A percentile compares a stretch with the other conserved stretches of the same genome.
phyloP scores from a whole-genome alignment of 2,888 invertebrate species.

The Amiota mariae region DNA sequence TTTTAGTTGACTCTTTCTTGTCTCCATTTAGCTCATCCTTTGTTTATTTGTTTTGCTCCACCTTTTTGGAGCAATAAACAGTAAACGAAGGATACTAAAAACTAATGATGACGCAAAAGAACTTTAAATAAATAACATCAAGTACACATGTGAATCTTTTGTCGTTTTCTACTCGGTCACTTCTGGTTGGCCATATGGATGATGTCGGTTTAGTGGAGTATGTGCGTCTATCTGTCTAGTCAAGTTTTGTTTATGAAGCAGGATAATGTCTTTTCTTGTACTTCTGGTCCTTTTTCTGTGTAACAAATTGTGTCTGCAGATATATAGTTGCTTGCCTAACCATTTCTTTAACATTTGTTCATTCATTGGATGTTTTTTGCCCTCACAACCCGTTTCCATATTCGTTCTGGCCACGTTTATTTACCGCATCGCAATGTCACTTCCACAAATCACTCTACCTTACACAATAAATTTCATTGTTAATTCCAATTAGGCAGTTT shows the following conservation, averaged over 20 bases:
- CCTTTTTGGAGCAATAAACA: constrained; percentile 12
- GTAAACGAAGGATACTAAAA: constrained; percentile 10
- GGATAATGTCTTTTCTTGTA: constrained; percentile 49
- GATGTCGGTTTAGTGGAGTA: constrained; percentile 14
- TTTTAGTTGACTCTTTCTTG: too few relatives aligned
- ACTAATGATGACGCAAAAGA: constrained; percentile 27
- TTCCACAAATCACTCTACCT: constrained; percentile 72
- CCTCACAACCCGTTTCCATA: constrained; percentile 40
- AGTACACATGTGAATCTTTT: not conserved
- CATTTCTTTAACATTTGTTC: constrained; percentile 40
- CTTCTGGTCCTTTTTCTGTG: constrained; percentile 50
- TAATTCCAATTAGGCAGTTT: constrained; percentile 72
- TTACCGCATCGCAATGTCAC: constrained; percentile 68
- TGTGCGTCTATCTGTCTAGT: constrained; percentile 51
- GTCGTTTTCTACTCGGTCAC: not conserved
- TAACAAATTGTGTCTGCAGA: constrained; percentile 63
- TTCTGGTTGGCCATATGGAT: constrained; percentile 17
- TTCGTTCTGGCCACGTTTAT: constrained; percentile 26
- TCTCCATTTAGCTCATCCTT: too few relatives aligned
- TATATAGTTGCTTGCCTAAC: constrained; percentile 18
- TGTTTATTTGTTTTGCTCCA: too few relatives aligned
- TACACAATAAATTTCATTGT: constrained; percentile 71
- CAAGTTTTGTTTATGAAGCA: constrained; percentile 54
- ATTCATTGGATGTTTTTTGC: constrained; percentile 44
- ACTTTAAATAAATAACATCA: constrained; percentile 22